Evolutionary conservation across 2,888 invertebrate species (phyloP), one percentile per base, ranked within the genome.

Genomic region (Meta bourneti): DNA sequence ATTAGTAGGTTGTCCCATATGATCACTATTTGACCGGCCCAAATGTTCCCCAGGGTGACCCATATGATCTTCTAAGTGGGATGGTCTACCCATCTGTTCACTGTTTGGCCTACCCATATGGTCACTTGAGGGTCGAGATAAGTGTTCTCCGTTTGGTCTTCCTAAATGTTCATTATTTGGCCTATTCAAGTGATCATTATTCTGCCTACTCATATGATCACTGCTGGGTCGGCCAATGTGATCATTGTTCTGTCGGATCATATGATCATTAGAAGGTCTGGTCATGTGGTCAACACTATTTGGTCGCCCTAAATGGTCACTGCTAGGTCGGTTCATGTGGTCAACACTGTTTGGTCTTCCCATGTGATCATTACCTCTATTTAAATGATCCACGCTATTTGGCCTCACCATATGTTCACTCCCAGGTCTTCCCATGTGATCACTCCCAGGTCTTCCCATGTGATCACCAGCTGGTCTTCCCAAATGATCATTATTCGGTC

Each of bases 371-470:
- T 70, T 92, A 77, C 70, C 49, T 61, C 91, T 87, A 71, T 19
- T 70, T 13, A 91, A 61, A 16, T 91, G 91, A 71, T 91, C 91
- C 75, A 69, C 74, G 71, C 54, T 91, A 70, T 51, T 74, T 34
- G 83, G 74, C 80, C 91, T 88, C 13, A 20, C 75, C 80, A 92
- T 84, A 74, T 92, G 91, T 34, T 92, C 91, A 92, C 52, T 92
- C 61, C 74, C 71, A 7, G 83, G 79, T 70, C 91, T 79, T 7
- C 89, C 71, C 51, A 92, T 74, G 80, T 92, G 89, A 13, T 92
- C 91, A 78, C 71, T 78, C 34, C 34, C 74, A n/a, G 89, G 80
- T 88, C 84, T 79, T 19, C 61, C 74, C 74, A 92, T 79, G 80
- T 79, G 88, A 69, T 92, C 89, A 79, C 69, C 83, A 20, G 19